These are phyloP conservation scores for Pandemis cinnamomeana DNA, from an alignment of 2,888 invertebrate genomes.

Conservation along the genomic window DNA sequence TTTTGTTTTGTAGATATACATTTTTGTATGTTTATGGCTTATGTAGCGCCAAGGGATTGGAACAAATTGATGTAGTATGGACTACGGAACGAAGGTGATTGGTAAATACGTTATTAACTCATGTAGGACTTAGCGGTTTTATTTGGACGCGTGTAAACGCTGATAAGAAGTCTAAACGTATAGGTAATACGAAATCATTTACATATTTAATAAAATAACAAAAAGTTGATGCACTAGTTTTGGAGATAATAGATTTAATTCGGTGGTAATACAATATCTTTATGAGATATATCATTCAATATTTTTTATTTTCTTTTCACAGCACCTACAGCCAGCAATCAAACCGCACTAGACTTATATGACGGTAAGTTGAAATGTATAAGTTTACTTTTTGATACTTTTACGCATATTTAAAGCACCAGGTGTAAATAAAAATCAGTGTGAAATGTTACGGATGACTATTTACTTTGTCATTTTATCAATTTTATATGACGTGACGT, in stretches of 20 bases:
- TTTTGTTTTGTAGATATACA: not conserved
- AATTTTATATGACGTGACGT: too few species aligned
- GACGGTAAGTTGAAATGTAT: slow-evolving; percentile 70
- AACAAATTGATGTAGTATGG: not conserved
- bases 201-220: too few species aligned
- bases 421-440: too few species aligned
- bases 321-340: slow-evolving; percentile 88
- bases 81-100: slow-evolving; percentile 8
- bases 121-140: slow-evolving; percentile 3
- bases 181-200: not conserved
- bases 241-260: not conserved
- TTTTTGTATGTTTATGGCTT: not conserved
- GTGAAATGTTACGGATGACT: too few species aligned
- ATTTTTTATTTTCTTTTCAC: slow-evolving; percentile 69
- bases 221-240: not conserved
- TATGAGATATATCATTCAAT: not conserved
- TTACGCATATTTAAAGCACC: not conserved
- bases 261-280: not conserved
- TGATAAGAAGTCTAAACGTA: slow-evolving; percentile 53
- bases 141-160: slow-evolving; percentile 37
- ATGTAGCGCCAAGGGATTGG: not conserved
- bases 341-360: slow-evolving; percentile 87
- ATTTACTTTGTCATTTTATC: too few species aligned
- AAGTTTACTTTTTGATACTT: not conserved
- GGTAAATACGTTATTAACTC: slow-evolving; percentile 32